These are phyloP conservation scores for Aratinga solstitialis DNA, from an alignment of 2,797 vertebrate genomes.

Conservation along the genomic window DNA sequence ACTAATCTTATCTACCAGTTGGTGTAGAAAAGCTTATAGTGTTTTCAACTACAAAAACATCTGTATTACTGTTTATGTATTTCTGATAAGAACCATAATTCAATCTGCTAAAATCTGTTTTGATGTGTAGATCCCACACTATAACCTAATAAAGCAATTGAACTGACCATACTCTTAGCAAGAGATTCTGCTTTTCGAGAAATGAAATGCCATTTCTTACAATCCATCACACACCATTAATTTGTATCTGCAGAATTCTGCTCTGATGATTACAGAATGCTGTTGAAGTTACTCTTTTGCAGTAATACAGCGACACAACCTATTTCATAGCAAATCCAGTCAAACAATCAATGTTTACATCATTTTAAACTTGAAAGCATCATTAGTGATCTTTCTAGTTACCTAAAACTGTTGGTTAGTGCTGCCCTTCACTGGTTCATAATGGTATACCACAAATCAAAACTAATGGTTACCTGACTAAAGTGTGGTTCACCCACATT, in stretches of 20 bases:
- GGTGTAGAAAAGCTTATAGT: background rate
- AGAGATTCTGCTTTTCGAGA: background rate
- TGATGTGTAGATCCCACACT: background rate
- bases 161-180: background rate
- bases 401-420: conserved; percentile 51
- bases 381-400: conserved; percentile 1
- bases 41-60: background rate
- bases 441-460: conserved; percentile 60
- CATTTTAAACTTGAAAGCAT: conserved; percentile 7
- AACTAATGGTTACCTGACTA: conserved; percentile 2
- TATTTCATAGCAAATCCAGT: background rate
- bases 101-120: background rate
- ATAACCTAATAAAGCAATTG: background rate
- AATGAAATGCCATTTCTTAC: background rate
- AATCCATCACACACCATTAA: background rate
- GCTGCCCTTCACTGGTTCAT: conserved; percentile 64
- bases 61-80: background rate
- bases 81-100: background rate
- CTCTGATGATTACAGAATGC: background rate
- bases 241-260: background rate
- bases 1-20: background rate
- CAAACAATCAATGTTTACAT: background rate
- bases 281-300: background rate
- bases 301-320: background rate
- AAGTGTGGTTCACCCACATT: background rate